A percentile compares a stretch with the other conserved stretches of the same genome.
phyloP scores from a whole-genome alignment of 2,888 invertebrate genomes.

The Volucella inflata region DNA sequence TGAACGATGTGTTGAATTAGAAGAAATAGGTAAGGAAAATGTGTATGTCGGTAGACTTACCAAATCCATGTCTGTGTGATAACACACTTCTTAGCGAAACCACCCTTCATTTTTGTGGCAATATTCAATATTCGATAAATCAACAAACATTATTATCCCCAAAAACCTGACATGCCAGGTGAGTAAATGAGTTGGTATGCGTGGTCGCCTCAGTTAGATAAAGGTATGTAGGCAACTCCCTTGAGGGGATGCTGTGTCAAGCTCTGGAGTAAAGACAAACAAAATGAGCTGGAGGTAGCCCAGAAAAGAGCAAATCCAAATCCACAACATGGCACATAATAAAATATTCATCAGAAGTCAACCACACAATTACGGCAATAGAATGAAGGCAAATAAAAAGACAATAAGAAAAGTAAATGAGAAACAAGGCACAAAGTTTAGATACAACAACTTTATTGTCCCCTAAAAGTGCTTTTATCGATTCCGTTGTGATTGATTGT shows the following conservation, averaged over 20 bases:
- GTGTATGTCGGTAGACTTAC: conserved; percentile 1
- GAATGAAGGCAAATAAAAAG: conserved; percentile 45
- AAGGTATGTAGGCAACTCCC: conserved; percentile 16
- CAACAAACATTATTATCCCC: conserved; percentile 59
- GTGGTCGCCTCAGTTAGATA: too few relatives aligned
- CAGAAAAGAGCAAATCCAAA: conserved; percentile 57
- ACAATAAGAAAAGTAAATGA: conserved; percentile 30
- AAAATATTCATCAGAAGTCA: conserved; percentile 74
- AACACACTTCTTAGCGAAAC: neutral
- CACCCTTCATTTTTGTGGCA: conserved; percentile 10
- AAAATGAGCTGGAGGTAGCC: neutral
- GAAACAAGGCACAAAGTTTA: conserved; percentile 26
- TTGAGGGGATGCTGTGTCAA: conserved; percentile 21
- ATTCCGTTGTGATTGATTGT: conserved; percentile 72
- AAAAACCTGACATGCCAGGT: conserved; percentile 37
- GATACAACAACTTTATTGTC: conserved; percentile 71
- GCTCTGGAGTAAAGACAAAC: too few relatives aligned
- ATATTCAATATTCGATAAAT: conserved; percentile 64
- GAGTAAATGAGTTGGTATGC: too few relatives aligned
- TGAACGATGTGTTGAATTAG: conserved; percentile 70
- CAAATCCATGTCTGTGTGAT: neutral
- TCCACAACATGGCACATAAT: conserved; percentile 58
- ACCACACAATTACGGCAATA: conserved; percentile 68
- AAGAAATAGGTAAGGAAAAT: conserved; percentile 40
- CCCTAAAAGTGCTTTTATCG: conserved; percentile 71